phyloP scores from a whole-genome alignment of 1,140 invertebrate species.

The Dendrolimus kikuchii region DNA sequence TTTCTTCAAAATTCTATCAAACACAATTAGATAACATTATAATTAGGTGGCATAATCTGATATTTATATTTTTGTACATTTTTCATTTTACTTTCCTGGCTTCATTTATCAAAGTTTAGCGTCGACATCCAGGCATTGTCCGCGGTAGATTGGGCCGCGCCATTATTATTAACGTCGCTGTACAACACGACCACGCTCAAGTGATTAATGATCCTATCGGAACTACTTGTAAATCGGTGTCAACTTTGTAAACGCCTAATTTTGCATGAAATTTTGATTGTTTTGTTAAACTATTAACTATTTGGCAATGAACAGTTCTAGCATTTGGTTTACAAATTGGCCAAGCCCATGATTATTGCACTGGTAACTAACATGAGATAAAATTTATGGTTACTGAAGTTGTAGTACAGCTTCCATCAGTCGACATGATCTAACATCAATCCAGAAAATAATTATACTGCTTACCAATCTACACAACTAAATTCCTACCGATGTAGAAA shows the following conservation, averaged over 20 bases:
- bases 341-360: too few species aligned
- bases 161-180: constrained; percentile 21
- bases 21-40: too few species aligned
- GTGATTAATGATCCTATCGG: constrained; percentile 22
- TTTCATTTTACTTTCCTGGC: constrained; percentile 19
- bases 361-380: too few species aligned
- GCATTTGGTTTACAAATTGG: too few species aligned
- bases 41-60: too few species aligned
- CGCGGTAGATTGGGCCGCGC: constrained; percentile 12
- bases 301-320: too few species aligned
- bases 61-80: constrained; percentile 9
- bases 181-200: constrained; percentile 8
- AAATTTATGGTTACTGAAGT: too few species aligned
- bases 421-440: neutral
- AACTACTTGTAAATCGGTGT: constrained; percentile 6
- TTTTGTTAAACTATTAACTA: too few species aligned
- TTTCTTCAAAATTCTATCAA: too few species aligned
- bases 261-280: too few species aligned
- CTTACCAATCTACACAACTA: too few species aligned
- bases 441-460: neutral
- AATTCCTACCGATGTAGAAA: too few species aligned
- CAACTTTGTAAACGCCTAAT: neutral
- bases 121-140: constrained; percentile 26
- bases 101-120: constrained; percentile 30
- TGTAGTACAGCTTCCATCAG: neutral